Evolutionary conservation across 2,888 invertebrate genomes (phyloP), one percentile per base, ranked within the genome.

Genomic region (Ptychoptera contaminata): DNA sequence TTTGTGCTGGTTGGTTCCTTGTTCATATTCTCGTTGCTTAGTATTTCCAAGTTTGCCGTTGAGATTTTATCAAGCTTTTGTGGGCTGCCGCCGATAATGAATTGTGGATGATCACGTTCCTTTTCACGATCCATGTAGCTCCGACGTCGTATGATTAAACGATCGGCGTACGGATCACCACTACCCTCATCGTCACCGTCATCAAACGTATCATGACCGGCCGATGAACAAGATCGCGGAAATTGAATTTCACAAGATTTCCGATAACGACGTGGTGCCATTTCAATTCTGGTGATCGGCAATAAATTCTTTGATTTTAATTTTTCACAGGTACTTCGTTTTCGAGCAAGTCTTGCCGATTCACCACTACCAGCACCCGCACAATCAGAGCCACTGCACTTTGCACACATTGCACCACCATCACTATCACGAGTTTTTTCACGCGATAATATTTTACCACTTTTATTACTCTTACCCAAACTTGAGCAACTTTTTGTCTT

Each of bases 291-390:
- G 11, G n/a, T 45, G 47, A 15, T 48, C 48, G 31, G 47, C 50
- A 12, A 47, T 49, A 2, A 42, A 44, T 16, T 48, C 46, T 8
- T 47, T 47, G 37, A 48, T 51, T 43, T 53, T 54, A 44, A 54
- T 47, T 54, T 54, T 16, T 53, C 53, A 48, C 53, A 54, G 39
- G 53, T 48, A 47, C 54, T 46, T 10, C 45, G 45, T 40, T 49
- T 49, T 14, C 48, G 37, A 11, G 49, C 52, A n/a, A 53, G 47
- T 40, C 49, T 46, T 29, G 51, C 48, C 16, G 52, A 42, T 42
- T 54, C 53, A 12, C 42, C 46, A 31, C 43, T 40, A 8, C 40
- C 37, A 14, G 41, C 32, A 31, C 47, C 23, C 7, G 4, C 23
- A n/a, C 23, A 43, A 15, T 43, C 35, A 14, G 16, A 16, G 9